Evolutionary conservation across 92 coral and sea anemone genomes (phyloP), one percentile per base, ranked within the genome.

Genomic region (Actinostola sp.): DNA sequence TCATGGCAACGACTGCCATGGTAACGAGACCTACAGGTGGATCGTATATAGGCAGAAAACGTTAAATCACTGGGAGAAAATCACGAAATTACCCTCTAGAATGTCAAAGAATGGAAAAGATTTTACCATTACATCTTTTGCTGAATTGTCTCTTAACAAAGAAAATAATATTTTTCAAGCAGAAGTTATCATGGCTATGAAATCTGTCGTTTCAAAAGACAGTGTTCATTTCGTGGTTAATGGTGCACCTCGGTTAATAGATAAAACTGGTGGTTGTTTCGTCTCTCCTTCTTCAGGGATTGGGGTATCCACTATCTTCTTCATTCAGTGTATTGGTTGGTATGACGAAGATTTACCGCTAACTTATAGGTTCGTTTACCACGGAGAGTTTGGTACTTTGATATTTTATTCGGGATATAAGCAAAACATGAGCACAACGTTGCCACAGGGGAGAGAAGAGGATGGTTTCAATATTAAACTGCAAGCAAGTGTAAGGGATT

Each of bases 391-490:
- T 61, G 67, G 70, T 45, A 59, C 66, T 19, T 61, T 73, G 21
- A 61, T 73, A 43, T 60, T 73, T 20, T 29, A 58, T 21, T 59
- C 58, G 16, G 79, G 79, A 11, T 32, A 13, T 14, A 35, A 60
- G n/a, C 16, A 23, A 13, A 57, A 49, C 15, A 65, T 59, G 38
- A 73, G 43, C 46, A 59, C 79, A 11, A 61, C 68, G 12, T 79
- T 90, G 34, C 96, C 96, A 15, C 84, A 84, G 27, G 96, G 96
- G 34, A 53, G 51, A 13, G 79, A 68, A 27, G 63, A 34, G 8
- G 71, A 68, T 9, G 66, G 50, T 58, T 75, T 55, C 39, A 65
- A 75, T 23, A 42, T 78, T 16, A 59, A 73, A 26, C 21, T 90
- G 1, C 73, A 86, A 29, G 96, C 72, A 14, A 63, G 45, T 5